These are phyloP conservation scores for Tetragonisca angustula DNA, from an alignment of 2,888 invertebrate species.

Conservation along the genomic window DNA sequence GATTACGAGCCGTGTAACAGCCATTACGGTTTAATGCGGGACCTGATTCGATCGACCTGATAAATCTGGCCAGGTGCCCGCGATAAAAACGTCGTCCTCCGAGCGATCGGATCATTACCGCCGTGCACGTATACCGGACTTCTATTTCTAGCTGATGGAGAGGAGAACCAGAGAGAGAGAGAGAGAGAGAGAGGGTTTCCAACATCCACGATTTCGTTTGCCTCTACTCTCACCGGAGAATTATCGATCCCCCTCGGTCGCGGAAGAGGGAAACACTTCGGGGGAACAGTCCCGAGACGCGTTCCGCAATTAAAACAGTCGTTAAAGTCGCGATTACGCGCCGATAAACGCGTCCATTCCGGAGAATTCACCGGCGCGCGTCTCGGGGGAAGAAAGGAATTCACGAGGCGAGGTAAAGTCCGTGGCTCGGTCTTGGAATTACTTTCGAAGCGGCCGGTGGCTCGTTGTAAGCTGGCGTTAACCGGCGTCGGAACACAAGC, in stretches of 20 bases:
- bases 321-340: slow-evolving; percentile 34
- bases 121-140: not conserved
- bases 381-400: too few species aligned
- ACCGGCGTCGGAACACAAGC: slow-evolving; percentile 17
- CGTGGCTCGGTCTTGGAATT: slow-evolving; percentile 39
- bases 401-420: slow-evolving; percentile 4
- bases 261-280: not conserved
- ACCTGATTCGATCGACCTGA: slow-evolving; percentile 36
- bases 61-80: slow-evolving; percentile 42
- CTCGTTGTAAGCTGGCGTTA: slow-evolving; percentile 19
- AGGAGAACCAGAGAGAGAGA: too few species aligned
- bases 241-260: not conserved
- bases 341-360: slow-evolving; percentile 1
- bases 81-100: slow-evolving; percentile 30
- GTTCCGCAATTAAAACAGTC: not conserved
- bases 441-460: slow-evolving; percentile 24
- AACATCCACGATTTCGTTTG: not conserved
- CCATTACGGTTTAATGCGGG: slow-evolving; percentile 29
- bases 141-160: slow-evolving; percentile 5
- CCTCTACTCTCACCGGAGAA: not conserved
- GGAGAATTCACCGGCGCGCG: not conserved
- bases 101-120: not conserved
- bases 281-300: too few species aligned
- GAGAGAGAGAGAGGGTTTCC: not conserved
- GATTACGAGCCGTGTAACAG: slow-evolving; percentile 31